Conservation (phyloP, 1,140 invertebrate species). For the Maconellicoccus hirsutus region DNA sequence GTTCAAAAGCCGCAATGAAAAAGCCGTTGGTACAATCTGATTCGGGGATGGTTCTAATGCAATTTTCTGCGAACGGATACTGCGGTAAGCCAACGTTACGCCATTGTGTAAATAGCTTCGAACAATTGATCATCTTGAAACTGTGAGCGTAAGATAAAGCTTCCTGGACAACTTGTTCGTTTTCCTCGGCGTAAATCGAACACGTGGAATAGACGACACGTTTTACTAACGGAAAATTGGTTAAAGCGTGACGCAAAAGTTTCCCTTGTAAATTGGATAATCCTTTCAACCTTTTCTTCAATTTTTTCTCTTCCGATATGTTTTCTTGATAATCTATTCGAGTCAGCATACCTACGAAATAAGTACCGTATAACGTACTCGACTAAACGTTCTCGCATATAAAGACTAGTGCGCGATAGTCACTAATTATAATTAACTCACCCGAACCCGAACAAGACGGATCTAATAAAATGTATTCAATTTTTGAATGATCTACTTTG, state of each 20-base stretch:
- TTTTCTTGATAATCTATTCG: constrained; percentile 31
- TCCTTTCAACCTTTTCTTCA: constrained; percentile 50
- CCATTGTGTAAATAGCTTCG: constrained; percentile 47
- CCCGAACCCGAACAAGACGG: constrained; percentile 93
- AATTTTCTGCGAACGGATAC: constrained; percentile 52
- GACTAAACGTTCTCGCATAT: no score
- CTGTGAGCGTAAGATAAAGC: constrained; percentile 40
- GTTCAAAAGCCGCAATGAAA: constrained; percentile 73
- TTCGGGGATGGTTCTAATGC: constrained; percentile 62
- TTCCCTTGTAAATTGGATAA: constrained; percentile 72
- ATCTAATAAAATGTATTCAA: constrained; percentile 87
- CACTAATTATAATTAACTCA: constrained; percentile 37
- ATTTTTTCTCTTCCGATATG: constrained; percentile 37
- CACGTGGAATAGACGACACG: constrained; percentile 91
- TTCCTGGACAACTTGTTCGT: constrained; percentile 71
- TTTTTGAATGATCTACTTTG: constrained; percentile 36
- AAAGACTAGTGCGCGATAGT: no score
- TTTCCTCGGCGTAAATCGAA: constrained; percentile 79
- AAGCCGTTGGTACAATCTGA: constrained; percentile 80
- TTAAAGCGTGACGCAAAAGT: constrained; percentile 73
- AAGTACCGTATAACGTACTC: no score
- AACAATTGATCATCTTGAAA: constrained; percentile 49
- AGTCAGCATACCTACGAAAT: constrained; percentile 24
- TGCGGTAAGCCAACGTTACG: constrained; percentile 49
- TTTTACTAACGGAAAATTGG: constrained; percentile 66